Conservation (phyloP, 2,797 vertebrate genomes). For the Myotis pilosus region DNA sequence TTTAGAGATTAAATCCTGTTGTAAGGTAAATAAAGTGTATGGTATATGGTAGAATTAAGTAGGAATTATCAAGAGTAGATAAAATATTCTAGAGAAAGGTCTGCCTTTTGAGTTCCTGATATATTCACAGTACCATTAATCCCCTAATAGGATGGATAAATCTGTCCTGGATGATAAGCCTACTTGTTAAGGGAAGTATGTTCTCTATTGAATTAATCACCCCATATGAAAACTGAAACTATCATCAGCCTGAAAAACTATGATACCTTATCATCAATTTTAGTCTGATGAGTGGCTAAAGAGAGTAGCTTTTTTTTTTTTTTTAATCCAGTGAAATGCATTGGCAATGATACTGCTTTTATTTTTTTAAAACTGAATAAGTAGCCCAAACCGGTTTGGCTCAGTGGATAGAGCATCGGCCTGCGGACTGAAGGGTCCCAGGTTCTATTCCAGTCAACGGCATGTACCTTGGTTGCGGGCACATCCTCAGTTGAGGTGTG, state of each 20-base stretch:
- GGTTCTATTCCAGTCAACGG: too few species aligned
- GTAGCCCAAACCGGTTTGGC: too few species aligned
- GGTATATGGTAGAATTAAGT: conserved; percentile 59
- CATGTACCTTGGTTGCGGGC: too few species aligned
- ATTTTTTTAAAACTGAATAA: neutral
- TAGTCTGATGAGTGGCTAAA: conserved; percentile 52
- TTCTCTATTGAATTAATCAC: conserved; percentile 75
- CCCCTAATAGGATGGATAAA: conserved; percentile 68
- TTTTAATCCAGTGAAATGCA: neutral
- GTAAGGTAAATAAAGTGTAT: conserved; percentile 57
- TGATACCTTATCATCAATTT: conserved; percentile 64
- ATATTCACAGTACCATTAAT: conserved; percentile 68
- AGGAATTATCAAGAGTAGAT: conserved; percentile 65
- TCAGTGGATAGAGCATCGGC: too few species aligned
- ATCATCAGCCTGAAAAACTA: conserved; percentile 57
- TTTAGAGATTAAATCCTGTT: conserved; percentile 61
- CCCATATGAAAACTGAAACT: conserved; percentile 47
- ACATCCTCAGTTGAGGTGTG: too few species aligned
- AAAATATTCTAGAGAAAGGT: conserved; percentile 58
- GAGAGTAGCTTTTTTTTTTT: neutral
- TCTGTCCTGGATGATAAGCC: conserved; percentile 73
- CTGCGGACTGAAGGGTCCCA: too few species aligned
- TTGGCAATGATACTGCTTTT: neutral
- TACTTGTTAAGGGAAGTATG: conserved; percentile 70
- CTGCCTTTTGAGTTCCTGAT: conserved; percentile 62